A percentile compares a stretch with the other conserved stretches of the same genome.
These are phyloP conservation scores for Eulithis testata DNA, from an alignment of 2,888 invertebrate genomes.

Conservation along the genomic window DNA sequence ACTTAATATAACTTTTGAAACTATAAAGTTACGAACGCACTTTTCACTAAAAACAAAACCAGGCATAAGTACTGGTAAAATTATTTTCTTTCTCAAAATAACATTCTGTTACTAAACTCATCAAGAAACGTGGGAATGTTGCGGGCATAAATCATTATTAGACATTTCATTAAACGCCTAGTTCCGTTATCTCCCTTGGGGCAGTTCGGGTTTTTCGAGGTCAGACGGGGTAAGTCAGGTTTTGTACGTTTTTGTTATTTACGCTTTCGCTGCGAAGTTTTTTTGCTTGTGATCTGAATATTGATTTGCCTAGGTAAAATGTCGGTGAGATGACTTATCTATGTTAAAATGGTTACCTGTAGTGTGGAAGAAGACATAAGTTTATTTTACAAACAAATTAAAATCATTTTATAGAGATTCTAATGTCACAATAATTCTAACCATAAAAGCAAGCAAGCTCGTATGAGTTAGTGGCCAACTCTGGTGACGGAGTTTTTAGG, in stretches of 20 bases:
- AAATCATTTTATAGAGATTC: too few relatives aligned
- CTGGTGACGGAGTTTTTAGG: too few relatives aligned
- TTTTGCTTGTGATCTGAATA: slow-evolving; percentile 37
- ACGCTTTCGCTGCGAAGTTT: slow-evolving; percentile 30
- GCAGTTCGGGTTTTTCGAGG: slow-evolving; percentile 16
- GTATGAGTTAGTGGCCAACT: too few relatives aligned
- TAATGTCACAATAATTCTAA: too few relatives aligned
- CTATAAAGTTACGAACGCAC: too few relatives aligned
- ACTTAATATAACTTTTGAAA: too few relatives aligned
- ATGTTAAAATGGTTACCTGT: neutral
- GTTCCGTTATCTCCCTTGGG: slow-evolving; percentile 44
- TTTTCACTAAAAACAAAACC: too few relatives aligned
- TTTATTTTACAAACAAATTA: too few relatives aligned
- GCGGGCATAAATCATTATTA: slow-evolving; percentile 54
- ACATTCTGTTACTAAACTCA: too few relatives aligned
- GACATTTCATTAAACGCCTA: slow-evolving; percentile 56
- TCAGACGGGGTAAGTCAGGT: slow-evolving; percentile 32
- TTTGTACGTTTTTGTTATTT: slow-evolving; percentile 35
- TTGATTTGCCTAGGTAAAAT: slow-evolving; percentile 9
- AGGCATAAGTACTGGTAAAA: too few relatives aligned
- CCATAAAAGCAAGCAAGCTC: too few relatives aligned
- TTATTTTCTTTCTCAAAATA: too few relatives aligned
- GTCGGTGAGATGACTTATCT: neutral
- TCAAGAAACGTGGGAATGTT: slow-evolving; percentile 24
- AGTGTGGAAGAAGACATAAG: neutral